Base-by-base conservation (phyloP, 2,113 vertebrate genomes). In the Elachura formosa region DNA sequence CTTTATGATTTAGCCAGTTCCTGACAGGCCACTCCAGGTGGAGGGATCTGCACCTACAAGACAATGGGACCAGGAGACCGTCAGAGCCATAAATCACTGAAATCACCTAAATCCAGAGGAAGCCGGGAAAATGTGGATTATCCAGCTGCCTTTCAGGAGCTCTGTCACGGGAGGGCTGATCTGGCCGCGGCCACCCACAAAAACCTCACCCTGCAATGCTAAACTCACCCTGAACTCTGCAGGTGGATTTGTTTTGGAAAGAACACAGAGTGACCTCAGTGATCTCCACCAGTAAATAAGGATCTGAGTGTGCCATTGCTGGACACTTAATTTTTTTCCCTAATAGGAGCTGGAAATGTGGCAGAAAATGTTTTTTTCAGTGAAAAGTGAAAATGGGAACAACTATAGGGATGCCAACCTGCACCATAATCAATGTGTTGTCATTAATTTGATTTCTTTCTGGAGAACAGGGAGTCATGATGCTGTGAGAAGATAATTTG, bases 211-310 rank as follows among this genome's bases (percentile, higher is more conserved):
- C 56, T 8, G 8, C n/a, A 58, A 19, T 11, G 91, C 68, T 88
- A 52, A 92, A 33, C 34, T 87, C 71, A 36, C 26, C 26, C 84
- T 91, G 66, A 79, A 58, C 91, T 73, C 62, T 29, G 66, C 87
- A 85, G 74, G 73, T 87, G 85, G n/a, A 38, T 90, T 93, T 68
- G 22, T 84, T 89, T 87, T 40, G 84, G 54, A 82, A 83, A 87
- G 89, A 89, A 72, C 71, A 79, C 54, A 76, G 78, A 84, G 33
- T 71, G n/a, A 91, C 87, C 91, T 71, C 25, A 1, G 49, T 36
- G 89, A 73, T 54, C 94, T 52, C 89, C 94, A 87, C 67, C 93
- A 90, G 89, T 61, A 84, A 89, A 74, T 29, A 5, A 75, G 59
- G 76, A 81, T 45, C 76, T 69, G 28, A 92, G 52, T 48, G 40